These are phyloP conservation scores for Oncorhynchus clarkii DNA, from an alignment of 2,113 vertebrate species.

Conservation along the genomic window DNA sequence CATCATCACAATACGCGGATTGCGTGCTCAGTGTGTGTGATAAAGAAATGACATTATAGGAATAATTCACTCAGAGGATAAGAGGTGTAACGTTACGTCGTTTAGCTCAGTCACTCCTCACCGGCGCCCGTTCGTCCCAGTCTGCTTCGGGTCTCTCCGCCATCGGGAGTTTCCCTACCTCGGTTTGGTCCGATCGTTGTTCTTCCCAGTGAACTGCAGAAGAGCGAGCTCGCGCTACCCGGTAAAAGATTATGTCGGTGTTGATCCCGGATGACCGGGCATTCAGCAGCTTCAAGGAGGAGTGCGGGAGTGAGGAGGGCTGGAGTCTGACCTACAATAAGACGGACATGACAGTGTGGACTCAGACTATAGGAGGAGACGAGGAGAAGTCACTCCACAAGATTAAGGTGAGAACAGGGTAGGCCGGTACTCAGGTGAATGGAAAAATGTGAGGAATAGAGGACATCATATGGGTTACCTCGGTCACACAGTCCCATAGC, in stretches of 20 bases:
- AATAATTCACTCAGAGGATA: conserved; percentile 39
- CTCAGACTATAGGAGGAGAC: conserved; percentile 74
- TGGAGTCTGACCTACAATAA: conserved; percentile 86
- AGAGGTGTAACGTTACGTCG: not conserved
- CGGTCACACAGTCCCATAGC: too few relatives aligned
- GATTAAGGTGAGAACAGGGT: conserved; percentile 82
- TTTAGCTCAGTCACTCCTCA: not conserved
- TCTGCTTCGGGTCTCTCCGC: too few relatives aligned
- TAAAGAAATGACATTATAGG: conserved; percentile 54
- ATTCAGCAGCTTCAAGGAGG: conserved; percentile 83
- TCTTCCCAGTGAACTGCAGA: not conserved
- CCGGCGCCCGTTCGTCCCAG: not conserved
- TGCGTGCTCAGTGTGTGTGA: conserved; percentile 1
- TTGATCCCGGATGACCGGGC: conserved; percentile 90
- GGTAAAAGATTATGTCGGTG: conserved; percentile 71
- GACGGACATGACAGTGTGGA: conserved; percentile 80
- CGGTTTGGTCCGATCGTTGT: not conserved
- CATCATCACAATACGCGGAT: conserved; percentile 53
- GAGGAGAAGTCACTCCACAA: conserved; percentile 85
- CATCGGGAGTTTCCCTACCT: not conserved
- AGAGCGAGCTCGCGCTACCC: conserved; percentile 2
- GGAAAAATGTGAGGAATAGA: too few relatives aligned
- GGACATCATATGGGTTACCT: too few relatives aligned
- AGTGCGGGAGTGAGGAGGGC: conserved; percentile 81
- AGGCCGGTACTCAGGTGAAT: too few relatives aligned